Conservation (phyloP, 2,113 vertebrate genomes). For the Triplophysa rosa region DNA sequence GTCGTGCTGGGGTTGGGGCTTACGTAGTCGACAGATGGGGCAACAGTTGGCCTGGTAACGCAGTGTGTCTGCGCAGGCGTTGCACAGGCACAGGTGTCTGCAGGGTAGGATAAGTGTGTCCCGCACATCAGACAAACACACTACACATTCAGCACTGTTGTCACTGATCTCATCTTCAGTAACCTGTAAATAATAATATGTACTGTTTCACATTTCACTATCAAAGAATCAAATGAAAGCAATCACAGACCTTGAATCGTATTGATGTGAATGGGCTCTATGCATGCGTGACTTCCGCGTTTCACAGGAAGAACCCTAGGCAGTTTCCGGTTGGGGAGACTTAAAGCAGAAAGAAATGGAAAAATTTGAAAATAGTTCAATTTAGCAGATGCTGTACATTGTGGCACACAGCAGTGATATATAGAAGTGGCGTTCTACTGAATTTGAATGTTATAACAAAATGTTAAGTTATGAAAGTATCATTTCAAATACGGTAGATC, state of each 20-base stretch:
- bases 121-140: conserved; percentile 92
- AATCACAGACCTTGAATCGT: not conserved
- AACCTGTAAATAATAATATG: conserved; percentile 73
- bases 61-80: conserved; percentile 91
- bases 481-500: too few relatives aligned
- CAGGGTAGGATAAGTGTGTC: conserved; percentile 97
- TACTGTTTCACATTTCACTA: not conserved
- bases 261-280: not conserved
- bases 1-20: conserved; percentile 56
- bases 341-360: too few relatives aligned
- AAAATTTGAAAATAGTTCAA: too few relatives aligned
- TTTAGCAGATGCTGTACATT: too few relatives aligned
- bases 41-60: conserved; percentile 98
- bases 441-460: too few relatives aligned
- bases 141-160: conserved; percentile 97
- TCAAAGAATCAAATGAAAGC: not conserved
- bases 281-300: too few relatives aligned
- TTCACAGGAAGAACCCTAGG: too few relatives aligned
- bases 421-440: too few relatives aligned
- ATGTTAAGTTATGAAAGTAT: too few relatives aligned
- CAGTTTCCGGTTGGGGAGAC: too few relatives aligned
- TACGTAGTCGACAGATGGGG: conserved; percentile 94
- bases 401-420: too few relatives aligned
- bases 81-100: conserved; percentile 93
- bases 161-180: conserved; percentile 94